phyloP scores from a whole-genome alignment of 2,113 vertebrate genomes.

The Zonotrichia leucophrys region DNA sequence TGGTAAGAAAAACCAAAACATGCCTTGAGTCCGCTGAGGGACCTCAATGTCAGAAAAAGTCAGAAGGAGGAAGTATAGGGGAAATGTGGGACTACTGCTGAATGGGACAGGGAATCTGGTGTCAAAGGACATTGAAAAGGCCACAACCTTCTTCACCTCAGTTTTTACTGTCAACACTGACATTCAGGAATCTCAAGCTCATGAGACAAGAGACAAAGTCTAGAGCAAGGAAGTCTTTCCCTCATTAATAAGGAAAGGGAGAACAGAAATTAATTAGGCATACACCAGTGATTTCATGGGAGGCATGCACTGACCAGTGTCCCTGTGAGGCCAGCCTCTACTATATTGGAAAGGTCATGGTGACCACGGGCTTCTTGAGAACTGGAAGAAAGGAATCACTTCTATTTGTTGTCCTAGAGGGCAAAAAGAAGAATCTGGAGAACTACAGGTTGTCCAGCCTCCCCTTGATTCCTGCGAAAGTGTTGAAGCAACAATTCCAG shows the following conservation, averaged over 20 bases:
- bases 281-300: neutral
- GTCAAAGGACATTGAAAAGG: neutral
- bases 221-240: neutral
- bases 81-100: neutral
- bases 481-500: neutral
- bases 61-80: neutral
- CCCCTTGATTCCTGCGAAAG: neutral
- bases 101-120: neutral
- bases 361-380: neutral
- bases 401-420: neutral
- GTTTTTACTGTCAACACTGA: neutral
- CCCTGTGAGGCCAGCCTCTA: neutral
- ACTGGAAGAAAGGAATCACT: neutral
- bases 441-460: neutral
- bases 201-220: neutral
- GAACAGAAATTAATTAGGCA: neutral
- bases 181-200: neutral
- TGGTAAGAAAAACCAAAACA: neutral
- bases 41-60: neutral
- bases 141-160: fast-evolving
- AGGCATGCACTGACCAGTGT: neutral
- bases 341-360: neutral
- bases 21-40: neutral
- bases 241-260: neutral
- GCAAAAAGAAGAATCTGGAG: neutral